Base-by-base conservation (phyloP, 2,113 vertebrate species). In the Tupaia tana region DNA sequence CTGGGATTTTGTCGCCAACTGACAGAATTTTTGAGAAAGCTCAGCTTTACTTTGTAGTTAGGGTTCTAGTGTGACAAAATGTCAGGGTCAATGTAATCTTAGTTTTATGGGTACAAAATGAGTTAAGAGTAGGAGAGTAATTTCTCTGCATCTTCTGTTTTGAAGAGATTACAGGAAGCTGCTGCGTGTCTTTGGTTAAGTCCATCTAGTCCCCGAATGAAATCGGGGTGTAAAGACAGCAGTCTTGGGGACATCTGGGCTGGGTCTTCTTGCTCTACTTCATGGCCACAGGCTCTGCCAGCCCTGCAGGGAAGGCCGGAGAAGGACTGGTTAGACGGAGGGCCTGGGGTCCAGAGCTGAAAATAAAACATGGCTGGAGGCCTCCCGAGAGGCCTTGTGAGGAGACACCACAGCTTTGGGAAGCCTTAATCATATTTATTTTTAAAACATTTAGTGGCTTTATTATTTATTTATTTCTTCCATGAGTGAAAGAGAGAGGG, bases 121-220 rank as follows among this genome's bases (percentile, higher is more conserved):
- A 63, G 9, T 61, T 82, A 84, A 91, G 43, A n/a, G 74, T 14
- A 85, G 13, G 14, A 64, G 9, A 56, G 12, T 5, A 61, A 43
- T 79, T 77, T 92, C 54, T 91, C 34, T 70, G 61, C 13, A 8
- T 77, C 18, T 71, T 89, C 8, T 54, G 80, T 52, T 81, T 91
- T 89, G 61, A 90, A 18, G 20, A 88, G 19, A 25, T 71, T 87
- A 7, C 8, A 31, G 19, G 10, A 66, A 56, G 86, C 67, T n/a
- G 16, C 52, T 91, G 63, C 71, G 29, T 67, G 81, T 4, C 54
- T 92, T 82, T 83, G 67, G 74, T 59, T 84, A 90, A 43, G 43
- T 6, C 43, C 4, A 20, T 9, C 6, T 73, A 7, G 19, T 80
- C 27, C 59, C 19, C 31, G 16, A 66, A 34, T 16, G 64, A 25